Conservation (phyloP, 2,888 invertebrate species). For the Pinctada fucata region DNA sequence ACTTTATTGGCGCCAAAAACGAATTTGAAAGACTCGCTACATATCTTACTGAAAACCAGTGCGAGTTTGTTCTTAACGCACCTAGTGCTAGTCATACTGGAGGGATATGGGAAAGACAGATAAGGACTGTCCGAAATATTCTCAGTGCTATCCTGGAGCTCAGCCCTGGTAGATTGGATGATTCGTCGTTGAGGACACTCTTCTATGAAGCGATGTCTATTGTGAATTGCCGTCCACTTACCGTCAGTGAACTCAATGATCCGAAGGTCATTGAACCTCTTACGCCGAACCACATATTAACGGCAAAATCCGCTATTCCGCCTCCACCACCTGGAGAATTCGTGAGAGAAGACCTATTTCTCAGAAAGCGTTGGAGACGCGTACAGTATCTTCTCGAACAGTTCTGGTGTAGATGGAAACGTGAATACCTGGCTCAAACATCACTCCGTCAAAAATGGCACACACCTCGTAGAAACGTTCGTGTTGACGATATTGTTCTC, state of each 20-base stretch:
- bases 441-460: conserved; percentile 41
- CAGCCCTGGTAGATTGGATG: conserved; percentile 30
- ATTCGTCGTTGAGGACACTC: conserved; percentile 28
- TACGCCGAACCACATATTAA: conserved; percentile 39
- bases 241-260: conserved; percentile 35
- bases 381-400: conserved; percentile 33
- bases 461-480: conserved; percentile 37
- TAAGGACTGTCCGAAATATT: conserved; percentile 48
- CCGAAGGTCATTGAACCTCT: conserved; percentile 33
- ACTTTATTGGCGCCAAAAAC: conserved; percentile 56
- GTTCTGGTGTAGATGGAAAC: conserved; percentile 31
- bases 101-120: conserved; percentile 60
- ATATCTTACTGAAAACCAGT: conserved; percentile 33
- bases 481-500: conserved; percentile 37
- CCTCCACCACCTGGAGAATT: conserved; percentile 41
- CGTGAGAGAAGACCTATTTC: conserved; percentile 33
- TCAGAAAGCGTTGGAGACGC: conserved; percentile 27
- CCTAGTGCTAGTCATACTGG: conserved; percentile 56
- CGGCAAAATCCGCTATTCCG: conserved; percentile 32
- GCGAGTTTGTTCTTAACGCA: conserved; percentile 51
- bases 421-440: conserved; percentile 29
- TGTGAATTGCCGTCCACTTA: conserved; percentile 34
- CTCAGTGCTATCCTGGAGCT: conserved; percentile 41
- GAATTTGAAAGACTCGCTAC: conserved; percentile 40
- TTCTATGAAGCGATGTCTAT: conserved; percentile 35